Evolutionary conservation across 2,113 vertebrate species (phyloP), one percentile per base, ranked within the genome.

Genomic region (Sterna hirundo): DNA sequence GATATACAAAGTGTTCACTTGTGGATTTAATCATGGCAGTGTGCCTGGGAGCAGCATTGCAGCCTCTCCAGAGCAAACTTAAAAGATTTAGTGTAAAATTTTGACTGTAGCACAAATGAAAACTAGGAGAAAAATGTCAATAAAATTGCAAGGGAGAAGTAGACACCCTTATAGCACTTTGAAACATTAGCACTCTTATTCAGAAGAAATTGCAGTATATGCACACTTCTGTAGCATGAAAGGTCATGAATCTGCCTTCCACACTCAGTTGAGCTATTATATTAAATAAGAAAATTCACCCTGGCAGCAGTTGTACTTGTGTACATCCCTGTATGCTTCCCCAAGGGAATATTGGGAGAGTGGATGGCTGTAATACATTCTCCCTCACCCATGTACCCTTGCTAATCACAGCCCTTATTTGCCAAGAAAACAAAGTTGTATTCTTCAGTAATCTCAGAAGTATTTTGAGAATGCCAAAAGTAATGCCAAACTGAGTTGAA

Each of bases 91-190:
- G 75, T 83, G 69, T 86, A 96, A 81, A 97, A 94, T 96, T 92
- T 97, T 96, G 94, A 95, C 46, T 91, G 69, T 46, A 90, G 83
- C 66, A 93, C 83, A 91, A 96, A 95, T 94, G 87, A 95, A 98
- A 96, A 93, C 51, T 49, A 95, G 75, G 66, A 93, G 78, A 97
- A 96, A 97, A 96, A 93, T 87, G 71, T 95, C 96, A 97, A 96
- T 97, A 97, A 95, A 97, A 97, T 93, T 97, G 84, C 82, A 94
- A 93, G 85, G 70, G n/a, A 94, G 83, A 97, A 94, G 82, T 76
- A 96, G 92, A 94, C 82, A 95, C 83, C 86, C 88, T 82, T 85
- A 29, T 75, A 95, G 89, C 90, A 96, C 83, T 93, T 86, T 93
- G 88, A 95, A 93, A 95, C 70, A 80, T 93, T 94, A 90, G 78